Percentiles rank a stretch among this genome's conserved stretches.
Conservation (phyloP, 2,888 invertebrate genomes). For the Apamea epomidion region DNA sequence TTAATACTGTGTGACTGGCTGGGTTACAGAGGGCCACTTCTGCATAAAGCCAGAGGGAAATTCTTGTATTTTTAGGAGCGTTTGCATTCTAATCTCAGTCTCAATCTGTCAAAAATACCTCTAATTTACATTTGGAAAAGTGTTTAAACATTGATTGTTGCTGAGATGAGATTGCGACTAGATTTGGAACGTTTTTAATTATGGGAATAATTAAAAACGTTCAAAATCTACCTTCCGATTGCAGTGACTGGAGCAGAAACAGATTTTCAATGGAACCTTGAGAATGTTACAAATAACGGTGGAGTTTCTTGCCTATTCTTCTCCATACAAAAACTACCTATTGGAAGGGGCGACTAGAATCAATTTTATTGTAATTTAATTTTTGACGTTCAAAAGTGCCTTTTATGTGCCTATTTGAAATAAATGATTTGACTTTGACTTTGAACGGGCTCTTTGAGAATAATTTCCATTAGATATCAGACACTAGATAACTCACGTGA, state of each 20-base stretch:
- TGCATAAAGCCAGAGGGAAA: not conserved
- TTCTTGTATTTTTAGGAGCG: not conserved
- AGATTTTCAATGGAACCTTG: not conserved
- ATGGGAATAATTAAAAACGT: not conserved
- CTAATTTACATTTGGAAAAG: not conserved
- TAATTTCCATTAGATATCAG: not conserved
- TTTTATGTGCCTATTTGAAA: no score
- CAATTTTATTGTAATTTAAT: no score
- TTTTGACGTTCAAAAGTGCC: no score
- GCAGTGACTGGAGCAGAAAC: not conserved
- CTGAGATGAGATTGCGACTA: not conserved
- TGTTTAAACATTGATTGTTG: not conserved
- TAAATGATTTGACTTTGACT: no score
- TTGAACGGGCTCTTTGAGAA: no score
- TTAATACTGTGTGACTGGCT: not conserved
- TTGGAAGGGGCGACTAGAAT: no score
- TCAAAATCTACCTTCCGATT: not conserved
- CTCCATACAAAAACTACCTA: no score
- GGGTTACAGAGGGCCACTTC: not conserved
- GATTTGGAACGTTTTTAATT: not conserved
- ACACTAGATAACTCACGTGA: constrained; percentile 36
- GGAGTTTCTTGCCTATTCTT: no score
- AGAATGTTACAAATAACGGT: not conserved
- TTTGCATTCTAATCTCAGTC: not conserved
- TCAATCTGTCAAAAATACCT: not conserved